These are phyloP conservation scores for Sylvilagus bachmani DNA, from an alignment of 2,113 vertebrate species.

Conservation along the genomic window DNA sequence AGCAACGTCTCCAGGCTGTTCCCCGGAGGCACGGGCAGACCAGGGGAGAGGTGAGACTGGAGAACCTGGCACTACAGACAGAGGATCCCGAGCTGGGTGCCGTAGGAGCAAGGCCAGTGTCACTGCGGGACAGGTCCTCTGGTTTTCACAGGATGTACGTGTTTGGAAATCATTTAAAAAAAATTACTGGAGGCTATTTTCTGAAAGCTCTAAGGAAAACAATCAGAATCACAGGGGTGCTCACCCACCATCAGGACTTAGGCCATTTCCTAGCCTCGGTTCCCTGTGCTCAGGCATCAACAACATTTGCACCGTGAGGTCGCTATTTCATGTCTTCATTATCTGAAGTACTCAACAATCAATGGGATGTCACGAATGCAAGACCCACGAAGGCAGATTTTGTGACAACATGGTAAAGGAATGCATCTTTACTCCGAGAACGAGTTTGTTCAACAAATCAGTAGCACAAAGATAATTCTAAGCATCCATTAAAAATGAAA, in stretches of 20 bases:
- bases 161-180: neutral
- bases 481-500: constrained; percentile 58
- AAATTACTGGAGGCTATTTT: constrained; percentile 23
- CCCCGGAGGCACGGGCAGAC: neutral
- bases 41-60: neutral
- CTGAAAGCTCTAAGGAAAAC: constrained; percentile 50
- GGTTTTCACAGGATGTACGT: constrained; percentile 35
- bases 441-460: constrained; percentile 43
- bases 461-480: constrained; percentile 37
- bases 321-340: neutral
- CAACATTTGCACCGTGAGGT: neutral
- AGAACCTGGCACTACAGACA: neutral
- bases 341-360: neutral
- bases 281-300: neutral
- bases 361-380: constrained; percentile 28
- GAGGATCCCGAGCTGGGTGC: neutral
- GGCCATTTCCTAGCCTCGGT: neutral
- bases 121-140: neutral
- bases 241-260: neutral
- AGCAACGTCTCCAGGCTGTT: neutral
- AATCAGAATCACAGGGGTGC: neutral
- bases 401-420: neutral
- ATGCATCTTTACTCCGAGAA: constrained; percentile 10
- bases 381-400: neutral
- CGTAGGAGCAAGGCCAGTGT: too few species aligned